phyloP scores from a whole-genome alignment of 2,113 vertebrate species.

The Hipposideros armiger region DNA sequence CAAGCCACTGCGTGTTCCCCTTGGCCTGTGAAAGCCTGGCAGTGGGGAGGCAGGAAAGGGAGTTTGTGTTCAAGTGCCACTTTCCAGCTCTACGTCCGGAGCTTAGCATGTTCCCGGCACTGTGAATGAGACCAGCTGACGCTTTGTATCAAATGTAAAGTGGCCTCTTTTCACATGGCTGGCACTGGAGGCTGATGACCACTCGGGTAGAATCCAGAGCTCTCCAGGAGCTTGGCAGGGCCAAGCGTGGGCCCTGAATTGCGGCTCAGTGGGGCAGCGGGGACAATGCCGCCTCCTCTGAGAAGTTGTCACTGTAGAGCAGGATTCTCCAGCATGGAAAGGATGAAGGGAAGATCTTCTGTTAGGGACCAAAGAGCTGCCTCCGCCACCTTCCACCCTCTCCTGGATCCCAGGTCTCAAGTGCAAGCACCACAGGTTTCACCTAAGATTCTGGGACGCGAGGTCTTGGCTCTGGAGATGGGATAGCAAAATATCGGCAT shows the following conservation, averaged over 20 bases:
- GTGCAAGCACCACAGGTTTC: background rate
- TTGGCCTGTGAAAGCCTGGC: background rate
- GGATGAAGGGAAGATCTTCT: background rate
- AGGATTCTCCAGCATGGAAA: background rate
- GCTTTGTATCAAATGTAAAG: conserved; percentile 70
- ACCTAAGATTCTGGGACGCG: background rate
- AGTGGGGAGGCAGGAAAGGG: background rate
- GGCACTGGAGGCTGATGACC: conserved; percentile 34
- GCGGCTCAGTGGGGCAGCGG: conserved; percentile 19
- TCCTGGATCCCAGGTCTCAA: background rate
- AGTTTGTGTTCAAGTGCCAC: conserved; percentile 22
- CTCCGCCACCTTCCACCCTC: rapidly evolving
- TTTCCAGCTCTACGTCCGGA: background rate
- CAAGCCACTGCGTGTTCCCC: background rate
- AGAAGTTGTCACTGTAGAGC: background rate
- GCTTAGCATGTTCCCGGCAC: conserved; percentile 56
- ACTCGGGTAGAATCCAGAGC: conserved; percentile 11
- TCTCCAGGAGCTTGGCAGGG: conserved; percentile 67
- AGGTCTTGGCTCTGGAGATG: background rate
- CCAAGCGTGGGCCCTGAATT: background rate
- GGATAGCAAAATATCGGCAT: background rate
- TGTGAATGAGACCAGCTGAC: background rate
- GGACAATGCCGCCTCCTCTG: background rate
- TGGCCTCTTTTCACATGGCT: conserved; percentile 67
- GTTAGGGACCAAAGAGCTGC: background rate